Evolutionary conservation across 2,888 invertebrate species (phyloP), one percentile per base, ranked within the genome.

Genomic region (Noctua pronuba): DNA sequence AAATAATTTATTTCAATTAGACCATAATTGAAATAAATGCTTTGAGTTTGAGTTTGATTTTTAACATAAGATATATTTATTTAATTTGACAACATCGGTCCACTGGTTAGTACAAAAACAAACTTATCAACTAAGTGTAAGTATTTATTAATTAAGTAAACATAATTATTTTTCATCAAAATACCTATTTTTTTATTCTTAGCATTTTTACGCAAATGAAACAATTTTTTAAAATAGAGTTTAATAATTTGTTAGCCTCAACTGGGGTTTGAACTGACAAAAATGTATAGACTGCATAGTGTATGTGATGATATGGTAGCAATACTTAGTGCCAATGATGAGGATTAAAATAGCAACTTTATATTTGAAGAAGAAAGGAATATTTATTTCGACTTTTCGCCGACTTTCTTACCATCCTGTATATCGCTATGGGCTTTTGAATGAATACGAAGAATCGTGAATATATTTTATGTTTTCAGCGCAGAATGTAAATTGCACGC

Each of bases 401-500:
- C 3, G 7, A 1, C 21, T 41, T 24, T 41, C 35, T 18, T 7
- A 4, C 7, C 44, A 41, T 3, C 77, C 78, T 77, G 75, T 87
- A 75, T 65, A 66, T 60, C n/a, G 35, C 10, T 46, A 24, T 68
- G 71, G 46, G 28, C 49, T 70, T 55, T 60, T 38, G 44, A 73
- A 73, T 77, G 67, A 80, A 73, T 77, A 74, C 18, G 67, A 77
- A 75, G 10, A 77, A 73, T 76, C 55, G 18, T 67, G 41, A 38
- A 69, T 77, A 73, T 73, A 81, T 77, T 73, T 84, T 79, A 66
- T 71, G 18, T 62, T 79, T 83, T 52, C 21, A 69, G 38, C 31
- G 65, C 44, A 60, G 31, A 76, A 74, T 69, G 38, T 76, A 75
- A 81, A 87, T 77, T 76, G 74, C 74, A 49, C 24, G 55, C 13